Percentiles rank a stretch among this genome's conserved stretches.
phyloP scores from a whole-genome alignment of 1,140 invertebrate genomes.

The Heliconius congener region DNA sequence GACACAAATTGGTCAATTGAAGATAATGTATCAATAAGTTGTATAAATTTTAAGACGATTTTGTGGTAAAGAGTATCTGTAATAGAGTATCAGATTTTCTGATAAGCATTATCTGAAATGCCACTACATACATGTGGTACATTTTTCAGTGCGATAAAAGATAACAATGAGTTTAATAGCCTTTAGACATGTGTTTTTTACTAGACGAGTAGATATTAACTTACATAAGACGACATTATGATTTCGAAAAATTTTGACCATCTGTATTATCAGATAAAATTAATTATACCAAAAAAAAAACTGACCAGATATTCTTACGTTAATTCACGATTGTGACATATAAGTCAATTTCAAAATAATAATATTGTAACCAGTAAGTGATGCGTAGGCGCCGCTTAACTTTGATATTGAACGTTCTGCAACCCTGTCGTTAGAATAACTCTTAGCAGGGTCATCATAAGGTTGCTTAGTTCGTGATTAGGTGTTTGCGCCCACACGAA shows the following conservation, averaged over 20 bases:
- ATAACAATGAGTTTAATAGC: constrained; percentile 70
- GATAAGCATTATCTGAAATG: constrained; percentile 71
- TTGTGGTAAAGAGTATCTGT: constrained; percentile 33
- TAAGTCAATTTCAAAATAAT: constrained; percentile 30
- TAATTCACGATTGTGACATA: background rate
- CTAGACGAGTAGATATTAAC: background rate
- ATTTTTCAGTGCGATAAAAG: constrained; percentile 60
- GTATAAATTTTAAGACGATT: constrained; percentile 30
- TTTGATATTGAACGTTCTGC: constrained; percentile 64
- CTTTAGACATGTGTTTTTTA: constrained; percentile 40
- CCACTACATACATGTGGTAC: constrained; percentile 34
- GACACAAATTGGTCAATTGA: constrained; percentile 54
- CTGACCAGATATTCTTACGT: background rate
- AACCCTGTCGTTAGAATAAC: constrained; percentile 69
- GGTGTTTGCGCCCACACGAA: constrained; percentile 68
- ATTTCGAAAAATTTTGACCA: background rate
- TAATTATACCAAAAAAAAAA: background rate
- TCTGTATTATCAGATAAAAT: constrained; percentile 1
- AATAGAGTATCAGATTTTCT: constrained; percentile 61
- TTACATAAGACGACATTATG: background rate
- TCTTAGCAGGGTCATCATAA: constrained; percentile 73
- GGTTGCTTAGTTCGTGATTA: constrained; percentile 71
- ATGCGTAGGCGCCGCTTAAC: constrained; percentile 63
- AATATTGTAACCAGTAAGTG: constrained; percentile 57
- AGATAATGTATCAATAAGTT: constrained; percentile 61